Base-by-base conservation (phyloP, 2,888 invertebrate genomes). In the Caenorhabditis sp. region DNA sequence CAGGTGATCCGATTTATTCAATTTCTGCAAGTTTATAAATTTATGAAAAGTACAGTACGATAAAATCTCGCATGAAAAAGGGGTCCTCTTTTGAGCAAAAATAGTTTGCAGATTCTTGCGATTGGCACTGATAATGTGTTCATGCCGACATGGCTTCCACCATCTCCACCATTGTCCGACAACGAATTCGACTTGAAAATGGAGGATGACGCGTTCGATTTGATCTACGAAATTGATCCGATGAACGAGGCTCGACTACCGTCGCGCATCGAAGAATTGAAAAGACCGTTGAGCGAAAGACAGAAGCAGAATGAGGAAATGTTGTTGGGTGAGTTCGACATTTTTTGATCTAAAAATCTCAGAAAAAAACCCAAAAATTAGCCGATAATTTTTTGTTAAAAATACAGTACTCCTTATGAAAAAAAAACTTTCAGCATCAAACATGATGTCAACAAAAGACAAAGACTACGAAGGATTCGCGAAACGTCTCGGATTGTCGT, bases 131-230 rank as follows among this genome's bases (percentile, higher is more conserved):
- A 69, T 31, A 62, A 72, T 14, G 66, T 70, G 12, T 51, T 68
- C 12, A 70, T 81, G 78, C 79, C 78, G 19, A 92, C 95, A 91
- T 97, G 97, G 96, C 92, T 94, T 82, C 97, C 97, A 64, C 97
- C 96, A 67, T 97, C 97, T 23, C 97, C 97, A 69, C 96, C 97
- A 14, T 92, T 93, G 88, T 93, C 94, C 88, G 95, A 95, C 85
- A 91, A 69, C 14, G 79, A 71, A 12, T 71, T 69, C 36, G 97
- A 97, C 89, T 91, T 95, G 67, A 95, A 95, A 57, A 66, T 69
- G 90, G 92, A 94, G 81, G 96, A 97, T 88, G 91, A 92, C 82
- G 92, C 93, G 72, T 90, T 94, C 88, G 91, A 92, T 74, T 93
- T 94, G 88, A 91, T 96, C 76, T 97, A 97, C 89, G 81, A 81